Evolutionary conservation across 1,140 invertebrate genomes (phyloP).

Genomic region (Neotoxoptera formosana): DNA sequence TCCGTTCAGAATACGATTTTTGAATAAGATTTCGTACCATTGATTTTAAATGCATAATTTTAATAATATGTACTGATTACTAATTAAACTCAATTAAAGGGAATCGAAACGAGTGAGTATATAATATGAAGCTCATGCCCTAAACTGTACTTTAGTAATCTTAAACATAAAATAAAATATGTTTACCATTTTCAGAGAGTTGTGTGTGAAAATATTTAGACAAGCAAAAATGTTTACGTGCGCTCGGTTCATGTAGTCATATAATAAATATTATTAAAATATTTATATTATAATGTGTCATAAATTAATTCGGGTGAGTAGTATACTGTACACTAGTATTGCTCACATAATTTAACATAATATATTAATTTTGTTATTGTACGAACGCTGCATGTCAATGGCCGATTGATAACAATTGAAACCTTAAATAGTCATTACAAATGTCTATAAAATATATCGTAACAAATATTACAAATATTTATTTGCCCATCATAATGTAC

Average conservation of each 20-base stretch:
- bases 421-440: not conserved
- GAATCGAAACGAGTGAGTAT: no score
- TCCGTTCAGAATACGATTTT: not conserved
- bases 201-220: not conserved
- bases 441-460: not conserved
- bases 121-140: no score
- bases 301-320: not conserved
- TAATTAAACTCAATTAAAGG: no score
- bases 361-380: not conserved
- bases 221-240: not conserved
- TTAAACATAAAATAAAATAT: not conserved
- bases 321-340: no score
- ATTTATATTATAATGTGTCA: not conserved
- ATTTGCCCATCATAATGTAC: not conserved
- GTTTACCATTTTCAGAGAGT: not conserved
- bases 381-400: not conserved
- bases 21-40: not conserved
- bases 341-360: not conserved
- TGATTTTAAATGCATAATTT: not conserved
- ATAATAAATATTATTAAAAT: slow-evolving; percentile 1
- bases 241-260: not conserved
- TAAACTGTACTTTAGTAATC: not conserved
- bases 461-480: not conserved
- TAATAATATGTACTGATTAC: not conserved
- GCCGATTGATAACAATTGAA: not conserved